phyloP scores from a whole-genome alignment of 2,113 vertebrate species.

The Sapajus apella region DNA sequence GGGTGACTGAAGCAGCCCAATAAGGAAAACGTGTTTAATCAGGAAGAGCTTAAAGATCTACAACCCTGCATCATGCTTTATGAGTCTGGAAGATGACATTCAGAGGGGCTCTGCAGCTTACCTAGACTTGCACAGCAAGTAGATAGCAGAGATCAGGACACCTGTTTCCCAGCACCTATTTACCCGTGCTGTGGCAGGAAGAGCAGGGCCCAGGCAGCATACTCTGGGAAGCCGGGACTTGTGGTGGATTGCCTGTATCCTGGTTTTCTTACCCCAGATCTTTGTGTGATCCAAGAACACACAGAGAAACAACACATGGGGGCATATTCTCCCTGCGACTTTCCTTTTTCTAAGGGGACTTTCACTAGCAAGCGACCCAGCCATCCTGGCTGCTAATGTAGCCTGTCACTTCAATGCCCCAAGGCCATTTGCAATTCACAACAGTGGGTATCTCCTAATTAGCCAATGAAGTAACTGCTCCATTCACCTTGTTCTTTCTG shows the following conservation, averaged over 20 bases:
- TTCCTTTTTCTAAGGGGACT: neutral
- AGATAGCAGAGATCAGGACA: neutral
- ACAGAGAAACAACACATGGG: neutral
- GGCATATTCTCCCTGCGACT: neutral
- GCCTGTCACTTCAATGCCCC: neutral
- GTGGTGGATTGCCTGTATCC: neutral
- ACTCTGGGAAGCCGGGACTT: neutral
- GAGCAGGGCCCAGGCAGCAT: neutral
- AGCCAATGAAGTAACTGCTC: neutral
- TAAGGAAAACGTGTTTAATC: neutral
- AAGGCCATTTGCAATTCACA: conserved; percentile 19
- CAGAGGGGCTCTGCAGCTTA: no score
- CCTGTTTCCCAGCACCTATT: neutral
- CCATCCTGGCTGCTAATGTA: neutral
- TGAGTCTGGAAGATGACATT: neutral
- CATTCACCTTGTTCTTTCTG: neutral
- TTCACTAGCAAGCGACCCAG: neutral
- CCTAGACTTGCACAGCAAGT: neutral
- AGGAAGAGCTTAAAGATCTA: neutral
- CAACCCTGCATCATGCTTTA: neutral
- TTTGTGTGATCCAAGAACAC: neutral
- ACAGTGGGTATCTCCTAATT: conserved; percentile 20
- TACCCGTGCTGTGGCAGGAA: neutral
- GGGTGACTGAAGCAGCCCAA: neutral
- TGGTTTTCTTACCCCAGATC: neutral